Evolutionary conservation across 2,113 vertebrate genomes (phyloP).

Genomic region (Megaceryle torquata): DNA sequence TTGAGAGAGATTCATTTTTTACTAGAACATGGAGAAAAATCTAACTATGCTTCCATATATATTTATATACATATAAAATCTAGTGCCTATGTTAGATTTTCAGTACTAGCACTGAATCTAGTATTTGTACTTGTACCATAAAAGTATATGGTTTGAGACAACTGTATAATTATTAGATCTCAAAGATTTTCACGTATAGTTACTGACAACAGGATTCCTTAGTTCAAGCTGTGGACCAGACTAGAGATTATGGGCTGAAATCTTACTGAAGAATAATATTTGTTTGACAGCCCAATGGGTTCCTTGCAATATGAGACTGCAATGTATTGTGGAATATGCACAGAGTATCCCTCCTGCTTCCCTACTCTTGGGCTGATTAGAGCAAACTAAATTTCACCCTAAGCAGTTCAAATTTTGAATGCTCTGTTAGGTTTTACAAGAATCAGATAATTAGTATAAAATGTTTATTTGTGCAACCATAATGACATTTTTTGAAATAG

Average conservation of each 20-base stretch:
- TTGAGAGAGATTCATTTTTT: neutral
- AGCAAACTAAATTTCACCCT: constrained; percentile 34
- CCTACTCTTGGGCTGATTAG: neutral
- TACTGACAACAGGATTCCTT: neutral
- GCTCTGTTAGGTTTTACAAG: constrained; percentile 36
- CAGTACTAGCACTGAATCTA: neutral
- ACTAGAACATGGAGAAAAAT: neutral
- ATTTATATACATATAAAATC: neutral
- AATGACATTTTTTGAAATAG: neutral
- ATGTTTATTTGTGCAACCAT: constrained; percentile 8
- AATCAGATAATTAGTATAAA: constrained; percentile 37
- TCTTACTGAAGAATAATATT: neutral
- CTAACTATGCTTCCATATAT: neutral
- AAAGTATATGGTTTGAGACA: neutral
- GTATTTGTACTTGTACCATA: neutral
- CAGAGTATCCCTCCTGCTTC: neutral
- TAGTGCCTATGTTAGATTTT: neutral
- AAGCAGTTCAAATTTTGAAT: neutral
- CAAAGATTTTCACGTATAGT: neutral
- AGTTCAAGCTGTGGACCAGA: neutral
- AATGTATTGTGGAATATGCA: neutral
- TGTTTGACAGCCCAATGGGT: neutral
- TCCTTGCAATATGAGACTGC: neutral
- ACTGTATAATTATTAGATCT: neutral
- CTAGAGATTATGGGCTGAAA: neutral